Evolutionary conservation across 2,113 vertebrate genomes (phyloP).

Genomic region (Addax nasomaculatus): DNA sequence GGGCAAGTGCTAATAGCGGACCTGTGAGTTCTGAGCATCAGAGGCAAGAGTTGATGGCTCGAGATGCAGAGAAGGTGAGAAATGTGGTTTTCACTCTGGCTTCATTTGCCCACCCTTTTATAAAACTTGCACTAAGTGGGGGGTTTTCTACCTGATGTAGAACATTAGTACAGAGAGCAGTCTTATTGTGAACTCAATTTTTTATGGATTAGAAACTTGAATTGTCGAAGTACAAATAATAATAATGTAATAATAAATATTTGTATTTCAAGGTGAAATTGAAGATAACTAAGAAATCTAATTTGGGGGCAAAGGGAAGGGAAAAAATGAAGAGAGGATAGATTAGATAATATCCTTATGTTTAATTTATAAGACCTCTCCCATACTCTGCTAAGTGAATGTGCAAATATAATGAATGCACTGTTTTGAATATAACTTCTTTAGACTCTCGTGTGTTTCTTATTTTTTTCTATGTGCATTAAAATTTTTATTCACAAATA

Average conservation of each 20-base stretch:
- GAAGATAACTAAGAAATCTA: neutral
- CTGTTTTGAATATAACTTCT: neutral
- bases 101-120: no score
- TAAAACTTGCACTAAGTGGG: neutral
- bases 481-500: neutral
- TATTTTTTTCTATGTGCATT: neutral
- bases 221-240: neutral
- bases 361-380: neutral
- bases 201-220: neutral
- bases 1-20: neutral
- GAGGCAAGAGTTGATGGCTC: fast-evolving
- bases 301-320: neutral
- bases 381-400: neutral
- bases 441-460: neutral
- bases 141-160: neutral
- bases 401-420: neutral
- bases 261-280: neutral
- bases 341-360: neutral
- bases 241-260: neutral
- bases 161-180: neutral
- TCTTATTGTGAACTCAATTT: neutral
- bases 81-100: neutral
- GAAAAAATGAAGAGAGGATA: neutral
- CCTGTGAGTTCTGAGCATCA: neutral
- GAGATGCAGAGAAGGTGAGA: neutral